Evolutionary conservation across 2,888 invertebrate genomes (phyloP).

Genomic region (Sphaerophoria rueppellii): DNA sequence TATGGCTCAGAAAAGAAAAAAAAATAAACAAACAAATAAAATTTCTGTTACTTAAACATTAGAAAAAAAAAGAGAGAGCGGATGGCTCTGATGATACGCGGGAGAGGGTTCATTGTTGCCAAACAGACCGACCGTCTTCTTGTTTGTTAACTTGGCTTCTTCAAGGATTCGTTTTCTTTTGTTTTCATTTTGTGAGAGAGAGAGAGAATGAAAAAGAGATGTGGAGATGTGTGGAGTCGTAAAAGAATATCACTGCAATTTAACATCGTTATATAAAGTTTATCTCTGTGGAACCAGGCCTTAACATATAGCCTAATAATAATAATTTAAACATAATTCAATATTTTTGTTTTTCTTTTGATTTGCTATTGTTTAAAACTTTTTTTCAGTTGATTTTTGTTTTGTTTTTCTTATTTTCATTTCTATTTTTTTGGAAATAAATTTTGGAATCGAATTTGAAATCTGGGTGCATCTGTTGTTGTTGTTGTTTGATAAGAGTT

Average conservation of each 20-base stretch:
- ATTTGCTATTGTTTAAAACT: conserved; percentile 44
- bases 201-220: conserved; percentile 8
- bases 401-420: no score
- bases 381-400: no score
- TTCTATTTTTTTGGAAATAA: conserved; percentile 37
- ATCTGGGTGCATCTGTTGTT: conserved; percentile 52
- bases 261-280: conserved; percentile 22
- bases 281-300: conserved; percentile 33
- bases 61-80: conserved; percentile 47
- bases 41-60: conserved; percentile 66
- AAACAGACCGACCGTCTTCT: conserved; percentile 18
- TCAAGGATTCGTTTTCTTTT: no score
- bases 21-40: conserved; percentile 15
- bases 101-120: conserved; percentile 15
- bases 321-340: conserved; percentile 48
- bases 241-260: conserved; percentile 61
- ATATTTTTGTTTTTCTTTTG: conserved; percentile 4
- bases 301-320: conserved; percentile 53
- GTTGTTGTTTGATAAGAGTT: conserved; percentile 27
- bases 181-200: no score
- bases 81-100: conserved; percentile 31
- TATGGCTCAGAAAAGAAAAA: conserved; percentile 57
- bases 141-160: neutral
- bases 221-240: conserved; percentile 28
- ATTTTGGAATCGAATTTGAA: conserved; percentile 59